phyloP scores from a whole-genome alignment of 1,140 invertebrate species.

The Nixonia krombeini region DNA sequence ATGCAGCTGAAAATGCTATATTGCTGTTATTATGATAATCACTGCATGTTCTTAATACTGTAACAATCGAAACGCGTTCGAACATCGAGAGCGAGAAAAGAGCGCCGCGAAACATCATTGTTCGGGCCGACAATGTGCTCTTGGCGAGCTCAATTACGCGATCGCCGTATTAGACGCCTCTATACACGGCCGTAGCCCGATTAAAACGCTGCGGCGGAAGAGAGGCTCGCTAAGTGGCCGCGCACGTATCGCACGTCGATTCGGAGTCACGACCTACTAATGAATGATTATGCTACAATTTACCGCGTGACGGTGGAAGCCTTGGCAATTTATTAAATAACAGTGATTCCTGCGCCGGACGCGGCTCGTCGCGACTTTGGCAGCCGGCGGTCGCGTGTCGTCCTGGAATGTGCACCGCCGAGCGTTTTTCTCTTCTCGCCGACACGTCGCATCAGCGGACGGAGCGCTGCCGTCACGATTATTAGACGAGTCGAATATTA shows the following conservation, averaged over 20 bases:
- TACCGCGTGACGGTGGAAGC: constrained; percentile 64
- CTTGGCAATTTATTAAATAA: constrained; percentile 72
- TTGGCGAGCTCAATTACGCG: constrained; percentile 35
- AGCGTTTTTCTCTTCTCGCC: constrained; percentile 18
- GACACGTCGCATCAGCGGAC: too few relatives aligned
- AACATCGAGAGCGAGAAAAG: background rate
- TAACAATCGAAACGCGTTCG: too few relatives aligned
- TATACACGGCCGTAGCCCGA: constrained; percentile 24
- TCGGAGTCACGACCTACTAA: constrained; percentile 70
- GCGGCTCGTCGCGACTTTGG: constrained; percentile 44
- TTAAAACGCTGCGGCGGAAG: constrained; percentile 29
- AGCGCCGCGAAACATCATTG: constrained; percentile 21
- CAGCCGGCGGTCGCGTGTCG: constrained; percentile 62
- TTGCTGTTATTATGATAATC: too few relatives aligned
- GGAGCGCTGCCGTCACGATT: too few relatives aligned
- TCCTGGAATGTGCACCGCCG: constrained; percentile 26
- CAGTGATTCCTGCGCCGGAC: constrained; percentile 61
- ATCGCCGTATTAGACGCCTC: constrained; percentile 19
- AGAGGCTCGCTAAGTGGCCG: constrained; percentile 23
- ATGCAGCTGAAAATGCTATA: too few relatives aligned
- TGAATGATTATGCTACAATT: constrained; percentile 72
- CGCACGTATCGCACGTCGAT: constrained; percentile 43
- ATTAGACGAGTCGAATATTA: too few relatives aligned
- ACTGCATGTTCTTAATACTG: too few relatives aligned
- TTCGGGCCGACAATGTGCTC: constrained; percentile 40